Conservation (phyloP, 2,888 invertebrate species). For the Drosophila melanocephala region DNA sequence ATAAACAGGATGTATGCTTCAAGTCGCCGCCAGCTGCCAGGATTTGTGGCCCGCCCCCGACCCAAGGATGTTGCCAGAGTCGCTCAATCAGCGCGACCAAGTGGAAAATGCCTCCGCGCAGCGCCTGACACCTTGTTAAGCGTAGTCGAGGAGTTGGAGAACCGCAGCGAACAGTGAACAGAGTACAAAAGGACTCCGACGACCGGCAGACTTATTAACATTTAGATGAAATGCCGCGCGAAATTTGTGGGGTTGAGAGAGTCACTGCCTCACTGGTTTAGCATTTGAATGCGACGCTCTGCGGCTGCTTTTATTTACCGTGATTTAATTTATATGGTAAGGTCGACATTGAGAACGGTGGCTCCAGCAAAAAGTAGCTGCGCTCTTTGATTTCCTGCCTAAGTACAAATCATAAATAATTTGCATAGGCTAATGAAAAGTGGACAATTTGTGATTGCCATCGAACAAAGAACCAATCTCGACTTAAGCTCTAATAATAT, state of each 20-base stretch:
- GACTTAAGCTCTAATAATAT: not conserved
- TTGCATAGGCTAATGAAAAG: conserved; percentile 73
- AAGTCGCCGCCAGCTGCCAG: conserved; percentile 59
- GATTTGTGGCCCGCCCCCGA: conserved; percentile 33
- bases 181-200: conserved; percentile 7
- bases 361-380: not conserved
- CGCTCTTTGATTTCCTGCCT: conserved; percentile 38
- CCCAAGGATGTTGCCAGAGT: conserved; percentile 34
- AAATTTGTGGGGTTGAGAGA: conserved; percentile 23
- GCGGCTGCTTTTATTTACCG: conserved; percentile 57
- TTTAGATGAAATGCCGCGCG: conserved; percentile 74
- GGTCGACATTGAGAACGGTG: not conserved
- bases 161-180: not conserved
- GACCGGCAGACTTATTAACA: conserved; percentile 71
- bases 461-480: not conserved
- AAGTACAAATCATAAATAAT: conserved; percentile 53
- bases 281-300: conserved; percentile 62
- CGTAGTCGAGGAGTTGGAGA: conserved; percentile 24
- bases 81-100: conserved; percentile 78
- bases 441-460: not conserved
- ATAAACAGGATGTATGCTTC: conserved; percentile 76
- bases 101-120: conserved; percentile 75
- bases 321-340: conserved; percentile 74
- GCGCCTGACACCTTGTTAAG: conserved; percentile 74
- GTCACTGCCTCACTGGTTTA: conserved; percentile 41